A percentile compares a stretch with the other conserved stretches of the same genome.
phyloP scores from a whole-genome alignment of 2,888 invertebrate species.

The Sinhomidia bicolor region DNA sequence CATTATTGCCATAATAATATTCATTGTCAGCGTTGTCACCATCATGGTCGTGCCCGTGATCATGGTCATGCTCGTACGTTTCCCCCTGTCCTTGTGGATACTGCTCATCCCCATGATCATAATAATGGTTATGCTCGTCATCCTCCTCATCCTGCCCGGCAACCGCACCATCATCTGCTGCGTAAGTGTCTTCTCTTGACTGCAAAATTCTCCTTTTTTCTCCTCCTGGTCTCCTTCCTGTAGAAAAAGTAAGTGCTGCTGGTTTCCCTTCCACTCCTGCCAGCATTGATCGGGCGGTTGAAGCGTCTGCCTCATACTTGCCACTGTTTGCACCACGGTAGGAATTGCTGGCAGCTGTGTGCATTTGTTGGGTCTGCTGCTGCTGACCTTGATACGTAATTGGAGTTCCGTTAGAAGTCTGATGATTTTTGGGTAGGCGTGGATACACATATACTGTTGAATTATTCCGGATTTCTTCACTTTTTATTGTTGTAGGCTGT shows the following conservation, averaged over 20 bases:
- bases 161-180: not conserved
- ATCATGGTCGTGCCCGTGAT: slow-evolving; percentile 28
- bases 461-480: slow-evolving; percentile 13
- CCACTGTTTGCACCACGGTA: not conserved
- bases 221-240: not conserved
- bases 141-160: slow-evolving; percentile 13
- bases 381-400: slow-evolving; percentile 20
- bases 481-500: not conserved
- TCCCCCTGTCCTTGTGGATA: not conserved
- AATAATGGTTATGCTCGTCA: not conserved
- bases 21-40: not conserved
- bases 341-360: slow-evolving; percentile 34
- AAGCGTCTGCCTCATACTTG: not conserved
- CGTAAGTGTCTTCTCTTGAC: slow-evolving; percentile 52
- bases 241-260: not conserved
- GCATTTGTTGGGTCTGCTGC: not conserved
- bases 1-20: slow-evolving; percentile 27
- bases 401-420: slow-evolving; percentile 10
- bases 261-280: not conserved
- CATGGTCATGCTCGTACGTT: slow-evolving; percentile 29
- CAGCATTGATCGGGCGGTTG: slow-evolving; percentile 6
- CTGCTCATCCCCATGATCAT: slow-evolving; percentile 40
- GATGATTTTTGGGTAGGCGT: slow-evolving; percentile 36
- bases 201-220: slow-evolving; percentile 51
- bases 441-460: slow-evolving; percentile 30